phyloP scores from a whole-genome alignment of 2,113 vertebrate species.

The Pomatorhinus ruficollis region DNA sequence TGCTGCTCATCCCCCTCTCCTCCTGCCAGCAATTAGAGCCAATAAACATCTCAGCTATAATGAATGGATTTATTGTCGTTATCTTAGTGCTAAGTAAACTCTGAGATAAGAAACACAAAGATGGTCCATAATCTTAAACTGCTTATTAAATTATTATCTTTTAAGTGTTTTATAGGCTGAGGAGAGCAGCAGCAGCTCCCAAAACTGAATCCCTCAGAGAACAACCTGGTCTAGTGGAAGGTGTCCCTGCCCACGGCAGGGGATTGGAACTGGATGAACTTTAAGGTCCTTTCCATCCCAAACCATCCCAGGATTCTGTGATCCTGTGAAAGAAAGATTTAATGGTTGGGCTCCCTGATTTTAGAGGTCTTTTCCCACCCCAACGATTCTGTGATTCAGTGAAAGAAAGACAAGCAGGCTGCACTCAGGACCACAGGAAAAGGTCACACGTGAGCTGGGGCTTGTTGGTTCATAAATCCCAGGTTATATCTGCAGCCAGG shows the following conservation, averaged over 20 bases:
- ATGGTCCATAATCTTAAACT: not conserved
- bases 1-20: not conserved
- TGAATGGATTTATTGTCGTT: not conserved
- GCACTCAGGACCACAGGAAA: rapidly evolving
- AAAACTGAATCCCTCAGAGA: not conserved
- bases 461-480: not conserved
- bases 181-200: not conserved
- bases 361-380: not conserved
- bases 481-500: not conserved
- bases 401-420: not conserved
- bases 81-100: not conserved
- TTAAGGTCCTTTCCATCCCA: not conserved
- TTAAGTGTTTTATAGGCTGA: not conserved
- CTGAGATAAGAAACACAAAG: not conserved
- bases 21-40: not conserved
- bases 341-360: not conserved
- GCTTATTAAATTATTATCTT: not conserved
- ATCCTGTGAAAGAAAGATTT: not conserved
- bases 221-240: not conserved
- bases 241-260: not conserved
- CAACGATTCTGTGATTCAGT: not conserved
- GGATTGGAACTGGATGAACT: not conserved
- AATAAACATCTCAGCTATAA: not conserved
- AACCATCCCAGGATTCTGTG: not conserved
- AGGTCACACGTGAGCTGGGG: rapidly evolving